Evolutionary conservation across 2,113 vertebrate species (phyloP).

Genomic region (Cromileptes altivelis): DNA sequence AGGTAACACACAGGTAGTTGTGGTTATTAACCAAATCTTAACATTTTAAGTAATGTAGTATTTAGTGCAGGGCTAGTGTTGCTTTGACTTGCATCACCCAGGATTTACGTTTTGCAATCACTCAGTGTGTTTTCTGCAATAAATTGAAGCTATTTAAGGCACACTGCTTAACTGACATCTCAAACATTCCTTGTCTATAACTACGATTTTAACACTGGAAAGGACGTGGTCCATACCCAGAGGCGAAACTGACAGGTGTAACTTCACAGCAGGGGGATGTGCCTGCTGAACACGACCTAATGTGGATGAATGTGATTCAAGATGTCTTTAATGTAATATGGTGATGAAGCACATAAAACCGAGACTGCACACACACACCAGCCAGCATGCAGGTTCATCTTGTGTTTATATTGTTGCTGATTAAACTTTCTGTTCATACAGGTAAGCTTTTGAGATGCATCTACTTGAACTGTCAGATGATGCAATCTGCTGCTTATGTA

Average conservation of each 20-base stretch:
- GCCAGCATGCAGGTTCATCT: accelerated
- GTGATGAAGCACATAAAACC: background rate
- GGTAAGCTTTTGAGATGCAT: background rate
- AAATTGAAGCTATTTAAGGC: background rate
- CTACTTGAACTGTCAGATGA: constrained; percentile 60
- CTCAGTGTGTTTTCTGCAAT: background rate
- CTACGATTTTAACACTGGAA: background rate
- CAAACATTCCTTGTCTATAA: background rate
- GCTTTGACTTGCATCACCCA: background rate
- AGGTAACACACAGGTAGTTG: background rate
- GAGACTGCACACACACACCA: no score
- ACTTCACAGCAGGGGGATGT: constrained; percentile 3
- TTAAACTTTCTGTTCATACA: background rate
- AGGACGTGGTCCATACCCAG: background rate
- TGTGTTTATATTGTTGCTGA: background rate
- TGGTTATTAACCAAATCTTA: background rate
- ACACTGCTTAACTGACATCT: background rate
- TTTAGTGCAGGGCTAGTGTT: background rate
- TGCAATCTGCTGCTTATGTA: constrained; percentile 66
- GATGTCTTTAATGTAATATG: background rate
- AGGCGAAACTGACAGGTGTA: background rate
- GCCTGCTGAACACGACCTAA: background rate
- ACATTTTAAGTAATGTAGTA: background rate
- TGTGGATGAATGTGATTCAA: no score
- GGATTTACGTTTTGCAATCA: background rate